Evolutionary conservation across 2,888 invertebrate species (phyloP).

Genomic region (Portevinia maculata): DNA sequence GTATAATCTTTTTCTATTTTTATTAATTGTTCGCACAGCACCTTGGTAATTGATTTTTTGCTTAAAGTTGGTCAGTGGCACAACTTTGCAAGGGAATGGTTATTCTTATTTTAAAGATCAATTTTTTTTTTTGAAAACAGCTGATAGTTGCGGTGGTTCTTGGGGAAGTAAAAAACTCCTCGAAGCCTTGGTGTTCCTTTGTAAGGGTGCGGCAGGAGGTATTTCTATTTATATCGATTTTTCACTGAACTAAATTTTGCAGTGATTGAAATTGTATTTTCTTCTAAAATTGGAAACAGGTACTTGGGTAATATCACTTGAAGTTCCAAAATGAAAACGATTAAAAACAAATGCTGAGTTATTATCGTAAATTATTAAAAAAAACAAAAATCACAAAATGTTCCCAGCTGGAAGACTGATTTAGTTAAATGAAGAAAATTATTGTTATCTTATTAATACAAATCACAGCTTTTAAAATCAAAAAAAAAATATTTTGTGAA

Average conservation of each 20-base stretch:
- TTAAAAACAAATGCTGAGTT: constrained; percentile 4
- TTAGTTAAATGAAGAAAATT: neutral
- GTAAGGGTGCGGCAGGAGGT: constrained; percentile 33
- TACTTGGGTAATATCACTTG: constrained; percentile 55
- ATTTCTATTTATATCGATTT: constrained; percentile 73
- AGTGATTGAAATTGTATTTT: neutral
- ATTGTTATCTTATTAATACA: constrained; percentile 1
- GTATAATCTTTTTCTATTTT: constrained; percentile 37
- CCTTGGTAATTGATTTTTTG: constrained; percentile 21
- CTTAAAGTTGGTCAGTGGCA: constrained; percentile 30
- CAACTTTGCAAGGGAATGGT: neutral
- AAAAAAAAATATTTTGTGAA: neutral
- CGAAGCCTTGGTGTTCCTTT: constrained; percentile 47
- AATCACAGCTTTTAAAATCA: constrained; percentile 36
- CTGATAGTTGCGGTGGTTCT: constrained; percentile 24
- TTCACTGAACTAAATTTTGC: constrained; percentile 48
- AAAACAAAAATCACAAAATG: constrained; percentile 11
- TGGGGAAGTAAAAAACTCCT: neutral
- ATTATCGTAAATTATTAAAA: neutral
- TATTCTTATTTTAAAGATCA: constrained; percentile 17
- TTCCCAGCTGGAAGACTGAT: neutral
- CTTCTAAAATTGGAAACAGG: constrained; percentile 34
- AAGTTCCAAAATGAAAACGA: neutral
- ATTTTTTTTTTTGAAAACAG: constrained; percentile 24
- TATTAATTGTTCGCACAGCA: constrained; percentile 19